A percentile compares a stretch with the other conserved stretches of the same genome.
These are phyloP conservation scores for Melanotaenia parkinsoni DNA, from an alignment of 2,797 vertebrate genomes.

Conservation along the genomic window DNA sequence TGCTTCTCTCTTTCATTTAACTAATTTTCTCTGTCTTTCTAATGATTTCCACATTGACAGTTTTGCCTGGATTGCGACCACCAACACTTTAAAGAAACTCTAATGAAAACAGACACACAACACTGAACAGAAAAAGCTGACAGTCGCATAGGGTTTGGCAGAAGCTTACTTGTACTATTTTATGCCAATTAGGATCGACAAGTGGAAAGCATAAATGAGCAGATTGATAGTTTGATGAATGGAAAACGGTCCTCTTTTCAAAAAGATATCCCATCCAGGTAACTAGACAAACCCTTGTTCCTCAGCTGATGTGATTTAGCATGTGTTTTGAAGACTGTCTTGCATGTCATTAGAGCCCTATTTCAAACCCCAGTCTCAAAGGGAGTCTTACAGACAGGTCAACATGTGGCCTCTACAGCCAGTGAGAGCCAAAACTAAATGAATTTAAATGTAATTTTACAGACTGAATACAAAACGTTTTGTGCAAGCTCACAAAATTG, in stretches of 20 bases:
- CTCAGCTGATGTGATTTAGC: conserved; percentile 7
- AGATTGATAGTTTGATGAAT: conserved; percentile 10
- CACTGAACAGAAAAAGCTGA: conserved; percentile 6
- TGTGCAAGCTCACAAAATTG: not conserved
- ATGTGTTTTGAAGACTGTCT: not conserved
- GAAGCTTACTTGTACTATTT: conserved; percentile 9
- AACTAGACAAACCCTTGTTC: not conserved
- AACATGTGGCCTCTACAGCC: not conserved
- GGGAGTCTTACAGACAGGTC: not conserved
- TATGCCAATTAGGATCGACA: conserved; percentile 7
- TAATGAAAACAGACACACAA: conserved; percentile 11
- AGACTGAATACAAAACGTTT: not conserved
- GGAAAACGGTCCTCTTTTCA: not conserved
- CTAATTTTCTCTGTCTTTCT: conserved; percentile 19
- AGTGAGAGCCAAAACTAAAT: not conserved
- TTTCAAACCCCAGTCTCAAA: not conserved
- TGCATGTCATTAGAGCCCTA: not conserved
- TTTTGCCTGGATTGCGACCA: conserved; percentile 18
- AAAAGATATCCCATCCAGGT: not conserved
- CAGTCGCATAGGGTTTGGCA: not conserved
- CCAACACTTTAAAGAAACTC: conserved; percentile 18
- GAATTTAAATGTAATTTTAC: not conserved
- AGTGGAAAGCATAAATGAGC: conserved; percentile 4
- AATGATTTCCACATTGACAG: conserved; percentile 34
- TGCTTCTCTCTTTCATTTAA: not conserved